Conservation (phyloP, 2,888 invertebrate species). For the Rhyacophila evoluta region DNA sequence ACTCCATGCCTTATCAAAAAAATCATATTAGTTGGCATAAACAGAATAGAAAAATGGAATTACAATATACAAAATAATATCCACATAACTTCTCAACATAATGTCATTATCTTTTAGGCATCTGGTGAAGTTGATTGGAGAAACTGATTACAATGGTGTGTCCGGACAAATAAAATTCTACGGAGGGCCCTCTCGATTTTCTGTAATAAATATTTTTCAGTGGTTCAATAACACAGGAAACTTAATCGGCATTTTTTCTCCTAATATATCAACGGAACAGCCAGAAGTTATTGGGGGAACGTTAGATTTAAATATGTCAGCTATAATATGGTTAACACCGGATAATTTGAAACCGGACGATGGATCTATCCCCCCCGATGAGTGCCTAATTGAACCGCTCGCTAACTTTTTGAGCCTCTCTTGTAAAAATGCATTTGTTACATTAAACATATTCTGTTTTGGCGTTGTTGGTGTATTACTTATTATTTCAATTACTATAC, state of each 20-base stretch:
- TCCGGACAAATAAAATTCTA: slow-evolving; percentile 79
- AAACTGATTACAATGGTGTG: slow-evolving; percentile 79
- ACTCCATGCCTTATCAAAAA: too few species aligned
- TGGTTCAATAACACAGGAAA: slow-evolving; percentile 67
- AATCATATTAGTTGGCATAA: too few species aligned
- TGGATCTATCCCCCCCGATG: slow-evolving; percentile 71
- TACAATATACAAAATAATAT: too few species aligned
- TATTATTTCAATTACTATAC: slow-evolving; percentile 72
- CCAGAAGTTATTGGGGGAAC: slow-evolving; percentile 68
- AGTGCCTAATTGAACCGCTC: slow-evolving; percentile 77
- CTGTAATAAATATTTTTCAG: slow-evolving; percentile 73
- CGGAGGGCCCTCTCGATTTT: slow-evolving; percentile 76
- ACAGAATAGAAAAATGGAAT: too few species aligned
- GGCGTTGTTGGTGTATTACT: slow-evolving; percentile 69
- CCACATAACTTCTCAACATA: too few species aligned
- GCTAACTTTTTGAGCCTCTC: slow-evolving; percentile 76
- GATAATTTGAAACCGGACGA: slow-evolving; percentile 75
- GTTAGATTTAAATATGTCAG: slow-evolving; percentile 65
- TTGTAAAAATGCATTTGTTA: slow-evolving; percentile 80
- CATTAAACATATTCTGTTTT: slow-evolving; percentile 74
- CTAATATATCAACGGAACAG: slow-evolving; percentile 65
- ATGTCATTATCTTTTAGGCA: slow-evolving; percentile 63
- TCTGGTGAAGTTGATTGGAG: slow-evolving; percentile 73
- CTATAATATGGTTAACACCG: slow-evolving; percentile 75
- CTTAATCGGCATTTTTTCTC: slow-evolving; percentile 72